Evolutionary conservation across 2,797 vertebrate genomes (phyloP), one percentile per base, ranked within the genome.

Genomic region (Sandelia bainsii): DNA sequence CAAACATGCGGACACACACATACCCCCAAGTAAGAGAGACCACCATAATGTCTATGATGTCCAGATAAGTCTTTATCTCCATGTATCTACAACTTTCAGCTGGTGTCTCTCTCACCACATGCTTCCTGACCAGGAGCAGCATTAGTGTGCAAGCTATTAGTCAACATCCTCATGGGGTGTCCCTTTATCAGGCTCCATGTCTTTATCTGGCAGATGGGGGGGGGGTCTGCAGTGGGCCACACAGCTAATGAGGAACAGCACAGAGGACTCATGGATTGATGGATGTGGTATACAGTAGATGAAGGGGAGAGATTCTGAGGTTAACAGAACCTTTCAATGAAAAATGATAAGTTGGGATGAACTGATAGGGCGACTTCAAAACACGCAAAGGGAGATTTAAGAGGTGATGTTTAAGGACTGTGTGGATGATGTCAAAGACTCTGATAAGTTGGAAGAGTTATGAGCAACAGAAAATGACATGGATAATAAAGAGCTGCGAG

Each of bases 221-320:
- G 12, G 32, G 54, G 51, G 46, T 4, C 48, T 63, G 49, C 13
- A 78, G 72, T 17, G 40, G 40, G 62, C 59, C 32, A 64, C 78
- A 53, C 45, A 67, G 58, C 27, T 82, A 80, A 87, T 78, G 60
- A 76, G 62, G 63, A 86, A 72, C 79, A 83, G 83, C 63, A 64
- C 49, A 1, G 14, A 25, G 25, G 48, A 50, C 70, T 61, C 37
- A 16, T 17, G 29, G 50, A 59, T 66, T 62, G 72, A 79, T 58
- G 39, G 58, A 72, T 61, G 53, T 63, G 51, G 62, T 37, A n/a
- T 34, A 80, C 52, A 79, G 65, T 3, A 27, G 51, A 86, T 68
- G 68, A 69, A 68, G n/a, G 39, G 16, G 20, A 78, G 29, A 8
- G 62, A 77, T 37, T 46, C 58, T 27, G 44, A 58, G 32, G 37